Percentiles rank a stretch among this genome's conserved stretches.
Evolutionary conservation across 2,797 vertebrate genomes (phyloP).

Genomic region (Rhynchonycteris naso): DNA sequence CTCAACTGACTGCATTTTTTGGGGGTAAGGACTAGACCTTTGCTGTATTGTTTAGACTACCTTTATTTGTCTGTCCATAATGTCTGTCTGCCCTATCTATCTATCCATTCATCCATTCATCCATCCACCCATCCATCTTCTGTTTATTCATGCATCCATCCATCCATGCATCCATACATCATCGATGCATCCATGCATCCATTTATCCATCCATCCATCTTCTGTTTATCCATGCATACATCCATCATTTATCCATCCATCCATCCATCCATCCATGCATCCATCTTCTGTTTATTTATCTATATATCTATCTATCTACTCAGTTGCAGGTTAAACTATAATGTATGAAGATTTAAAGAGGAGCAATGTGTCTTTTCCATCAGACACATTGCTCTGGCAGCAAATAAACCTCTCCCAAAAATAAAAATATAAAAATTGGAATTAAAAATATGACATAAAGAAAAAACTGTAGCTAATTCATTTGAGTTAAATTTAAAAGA

Average conservation of each 20-base stretch:
- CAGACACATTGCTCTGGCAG: not conserved
- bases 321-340: not conserved
- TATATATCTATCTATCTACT: not conserved
- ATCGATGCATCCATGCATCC: not conserved
- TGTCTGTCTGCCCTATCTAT: not conserved
- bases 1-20: not conserved
- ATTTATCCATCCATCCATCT: not conserved
- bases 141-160: not conserved
- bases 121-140: not conserved
- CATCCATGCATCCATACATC: not conserved
- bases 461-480: not conserved
- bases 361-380: not conserved
- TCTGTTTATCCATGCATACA: not conserved
- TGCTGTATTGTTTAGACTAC: not conserved
- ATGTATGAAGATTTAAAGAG: not conserved
- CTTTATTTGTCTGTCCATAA: not conserved
- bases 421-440: not conserved
- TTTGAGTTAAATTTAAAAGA: not conserved
- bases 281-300: not conserved
- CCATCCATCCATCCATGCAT: not conserved
- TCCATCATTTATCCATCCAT: not conserved
- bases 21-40: not conserved
- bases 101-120: not conserved
- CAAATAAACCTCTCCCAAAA: not conserved
- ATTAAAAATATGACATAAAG: not conserved